phyloP scores from a whole-genome alignment of 2,888 invertebrate genomes.

The Cacoxenus indagator region DNA sequence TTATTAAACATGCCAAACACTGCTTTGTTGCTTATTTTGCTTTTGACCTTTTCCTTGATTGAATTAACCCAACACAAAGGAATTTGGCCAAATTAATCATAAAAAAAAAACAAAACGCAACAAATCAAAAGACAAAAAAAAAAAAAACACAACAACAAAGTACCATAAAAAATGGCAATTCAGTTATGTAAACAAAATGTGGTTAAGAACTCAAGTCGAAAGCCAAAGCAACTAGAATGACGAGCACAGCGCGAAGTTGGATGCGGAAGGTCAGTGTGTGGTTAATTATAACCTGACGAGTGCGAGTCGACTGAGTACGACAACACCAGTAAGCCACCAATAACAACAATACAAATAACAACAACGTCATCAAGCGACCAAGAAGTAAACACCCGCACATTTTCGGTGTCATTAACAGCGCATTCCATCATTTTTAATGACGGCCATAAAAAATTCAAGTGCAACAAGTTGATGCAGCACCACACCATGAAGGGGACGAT shows the following conservation, averaged over 20 bases:
- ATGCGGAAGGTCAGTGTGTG: constrained; percentile 16
- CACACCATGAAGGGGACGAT: too few relatives aligned
- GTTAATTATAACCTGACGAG: constrained; percentile 4
- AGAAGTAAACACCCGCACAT: constrained; percentile 18
- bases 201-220: neutral
- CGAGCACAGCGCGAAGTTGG: neutral
- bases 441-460: constrained; percentile 57
- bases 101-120: neutral
- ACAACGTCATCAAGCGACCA: too few relatives aligned
- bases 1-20: neutral
- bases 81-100: neutral
- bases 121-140: neutral
- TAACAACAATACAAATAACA: neutral
- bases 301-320: neutral
- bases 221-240: neutral
- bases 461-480: constrained; percentile 52
- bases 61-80: neutral
- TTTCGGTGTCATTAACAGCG: constrained; percentile 24
- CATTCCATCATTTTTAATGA: constrained; percentile 55
- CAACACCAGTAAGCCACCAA: neutral
- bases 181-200: neutral
- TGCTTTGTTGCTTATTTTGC: too few relatives aligned
- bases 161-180: neutral
- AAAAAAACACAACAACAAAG: neutral
- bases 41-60: neutral